Base-by-base conservation (phyloP, 35 echinoderm and acorn worm species). In the Holothuria glaberrima region DNA sequence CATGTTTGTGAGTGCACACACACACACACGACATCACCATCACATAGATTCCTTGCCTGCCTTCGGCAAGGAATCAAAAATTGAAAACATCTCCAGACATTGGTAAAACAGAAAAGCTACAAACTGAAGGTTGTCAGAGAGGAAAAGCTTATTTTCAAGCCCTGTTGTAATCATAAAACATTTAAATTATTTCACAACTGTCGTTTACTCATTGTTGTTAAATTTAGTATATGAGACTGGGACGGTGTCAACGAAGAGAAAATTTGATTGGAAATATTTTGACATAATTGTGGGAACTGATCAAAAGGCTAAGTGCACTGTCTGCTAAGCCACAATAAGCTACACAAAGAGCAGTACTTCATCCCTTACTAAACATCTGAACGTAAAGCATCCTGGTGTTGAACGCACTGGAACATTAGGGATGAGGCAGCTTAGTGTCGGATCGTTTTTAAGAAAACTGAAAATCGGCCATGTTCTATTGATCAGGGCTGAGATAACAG, bases 401-500 rank as follows among this genome's bases (percentile, higher is more conserved):
- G 71, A 75, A 30, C 71, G 35, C 5, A 4, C 71, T 31, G 71
- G 71, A 3, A 30, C 33, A 36, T 75, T 6, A 36, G 26, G 71
- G 6, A 75, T 75, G 71, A 75, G 35, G 29, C 71, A 75, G 71
- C 27, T 30, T 30, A 30, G 26, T 28, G 71, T 75, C 4, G 71
- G 71, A 41, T 19, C 27, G 18, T 28, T 75, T 75, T 75, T 75
- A 41, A 30, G 35, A 41, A 30, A 33, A 75, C 71, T 41, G 71
- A 75, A 30, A 75, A 30, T 30, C 19, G 71, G 35, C 71, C 71
- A 75, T 75, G 28, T 75, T 75, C 71, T 33, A 19, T 4, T 33
- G 28, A 75, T 33, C 71, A 75, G 71, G 29, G 71, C 28, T 41
- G 35, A 75, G 35, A 75, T 75, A 33, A 75, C 71, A 75, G 71